Base-by-base conservation (phyloP, 2,888 invertebrate species). In the Neelides folsomi region DNA sequence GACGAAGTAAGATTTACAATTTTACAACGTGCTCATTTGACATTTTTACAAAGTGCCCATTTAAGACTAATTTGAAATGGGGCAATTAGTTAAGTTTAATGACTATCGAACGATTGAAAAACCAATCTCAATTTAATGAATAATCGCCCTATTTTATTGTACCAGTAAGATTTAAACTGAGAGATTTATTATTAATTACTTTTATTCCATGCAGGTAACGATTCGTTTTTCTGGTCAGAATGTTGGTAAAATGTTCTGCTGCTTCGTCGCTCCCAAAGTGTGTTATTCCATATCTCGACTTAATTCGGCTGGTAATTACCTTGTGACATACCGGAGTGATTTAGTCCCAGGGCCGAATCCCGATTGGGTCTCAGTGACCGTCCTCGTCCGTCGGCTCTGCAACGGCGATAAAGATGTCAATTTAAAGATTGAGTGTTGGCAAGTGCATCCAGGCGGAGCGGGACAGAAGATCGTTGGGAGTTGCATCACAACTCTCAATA, bases 401-500 rank as follows among this genome's bases (percentile, higher is more conserved):
- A 73, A 73, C 59, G 74, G 73, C 8, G 76, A 77, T 62, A 68
- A 72, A 63, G 74, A 76, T 55, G 68, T 77, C 50, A 69, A 70
- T 45, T 70, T 78, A 38, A 71, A 71, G 62, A 66, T 77, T 44
- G 72, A 74, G 55, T 73, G 72, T 54, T 73, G 66, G 68, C 70
- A 74, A 60, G 67, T 66, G 66, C 71, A 72, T 56, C 67, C 67
- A 40, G 68, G 68, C 64, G 73, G 73, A 38, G 66, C 57, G 36
- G 66, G 60, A 36, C 68, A 69, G 63, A 68, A 68, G 45, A 66
- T 69, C 43, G 70, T 75, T 57, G 73, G 76, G 16, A 69, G 71
- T 47, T 72, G 71, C 57, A 68, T 66, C 48, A 71, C 72, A 3
- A 73, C 71, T 34, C 57, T 75, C 39, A 68, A 70, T 53, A 69